These are phyloP conservation scores for Acanthoscelides obtectus DNA, from an alignment of 2,888 invertebrate genomes.

Conservation along the genomic window DNA sequence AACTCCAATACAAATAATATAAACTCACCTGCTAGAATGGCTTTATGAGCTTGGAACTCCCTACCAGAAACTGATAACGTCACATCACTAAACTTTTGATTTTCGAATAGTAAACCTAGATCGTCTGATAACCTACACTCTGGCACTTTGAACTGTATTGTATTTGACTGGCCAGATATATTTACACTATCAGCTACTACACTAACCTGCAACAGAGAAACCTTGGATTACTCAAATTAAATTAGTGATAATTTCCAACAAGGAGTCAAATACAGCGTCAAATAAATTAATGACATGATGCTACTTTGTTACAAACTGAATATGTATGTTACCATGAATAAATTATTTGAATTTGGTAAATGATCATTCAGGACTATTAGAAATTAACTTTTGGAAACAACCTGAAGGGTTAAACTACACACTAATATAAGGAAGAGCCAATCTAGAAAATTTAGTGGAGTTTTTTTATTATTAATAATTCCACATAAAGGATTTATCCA, in stretches of 20 bases:
- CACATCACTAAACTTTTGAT: slow-evolving; percentile 96
- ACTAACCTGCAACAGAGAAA: slow-evolving; percentile 59
- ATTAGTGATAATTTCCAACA: too few relatives aligned
- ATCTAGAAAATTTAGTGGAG: neutral
- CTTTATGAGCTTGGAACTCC: slow-evolving; percentile 95
- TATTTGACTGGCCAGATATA: slow-evolving; percentile 97
- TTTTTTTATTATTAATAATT: too few relatives aligned
- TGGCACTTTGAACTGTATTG: slow-evolving; percentile 95
- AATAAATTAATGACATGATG: too few relatives aligned
- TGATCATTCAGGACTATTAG: too few relatives aligned
- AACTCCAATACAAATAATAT: too few relatives aligned
- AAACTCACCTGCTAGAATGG: slow-evolving; percentile 80
- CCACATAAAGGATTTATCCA: slow-evolving; percentile 4
- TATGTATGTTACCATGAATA: too few relatives aligned
- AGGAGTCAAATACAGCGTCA: too few relatives aligned
- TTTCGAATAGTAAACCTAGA: slow-evolving; percentile 91
- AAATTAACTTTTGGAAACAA: too few relatives aligned
- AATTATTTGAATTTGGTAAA: too few relatives aligned
- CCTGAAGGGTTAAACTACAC: neutral
- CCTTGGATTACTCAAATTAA: neutral
- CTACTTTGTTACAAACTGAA: too few relatives aligned
- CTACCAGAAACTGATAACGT: slow-evolving; percentile 87
- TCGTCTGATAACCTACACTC: slow-evolving; percentile 94
- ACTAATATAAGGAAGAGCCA: neutral
- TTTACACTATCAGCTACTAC: slow-evolving; percentile 99